These are phyloP conservation scores for Melinaea marsaeus DNA, from an alignment of 2,888 invertebrate species.

Conservation along the genomic window DNA sequence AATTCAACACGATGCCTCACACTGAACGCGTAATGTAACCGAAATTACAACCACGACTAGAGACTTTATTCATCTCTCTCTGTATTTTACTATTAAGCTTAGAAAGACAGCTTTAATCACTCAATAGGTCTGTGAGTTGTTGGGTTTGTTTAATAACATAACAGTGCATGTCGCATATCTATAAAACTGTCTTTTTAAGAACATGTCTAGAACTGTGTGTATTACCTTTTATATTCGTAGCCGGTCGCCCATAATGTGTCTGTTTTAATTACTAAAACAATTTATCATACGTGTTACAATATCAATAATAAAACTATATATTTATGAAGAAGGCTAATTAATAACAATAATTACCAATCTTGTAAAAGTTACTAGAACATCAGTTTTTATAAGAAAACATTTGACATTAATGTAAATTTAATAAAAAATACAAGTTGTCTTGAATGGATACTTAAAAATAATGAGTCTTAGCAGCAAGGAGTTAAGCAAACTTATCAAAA, in stretches of 20 bases:
- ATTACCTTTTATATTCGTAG: slow-evolving; percentile 17
- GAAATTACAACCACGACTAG: slow-evolving; percentile 18
- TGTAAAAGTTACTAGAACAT: too few relatives aligned
- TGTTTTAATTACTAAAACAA: neutral
- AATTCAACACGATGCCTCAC: slow-evolving; percentile 38
- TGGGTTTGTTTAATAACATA: too few relatives aligned
- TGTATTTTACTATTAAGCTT: slow-evolving; percentile 12
- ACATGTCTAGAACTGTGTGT: slow-evolving; percentile 15
- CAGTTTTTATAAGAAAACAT: too few relatives aligned
- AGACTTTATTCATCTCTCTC: slow-evolving; percentile 24
- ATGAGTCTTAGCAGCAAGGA: too few relatives aligned
- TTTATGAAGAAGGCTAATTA: neutral
- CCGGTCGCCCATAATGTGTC: slow-evolving; percentile 20
- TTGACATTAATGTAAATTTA: too few relatives aligned
- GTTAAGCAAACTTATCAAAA: too few relatives aligned
- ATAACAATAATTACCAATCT: too few relatives aligned
- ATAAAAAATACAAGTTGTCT: too few relatives aligned
- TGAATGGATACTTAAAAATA: too few relatives aligned
- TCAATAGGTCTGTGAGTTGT: neutral
- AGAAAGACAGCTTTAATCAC: slow-evolving; percentile 2
- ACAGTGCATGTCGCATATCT: neutral
- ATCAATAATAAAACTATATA: neutral
- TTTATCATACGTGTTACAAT: neutral
- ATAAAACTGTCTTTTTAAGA: slow-evolving; percentile 7
- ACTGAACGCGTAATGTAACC: slow-evolving; percentile 24